A percentile compares a stretch with the other conserved stretches of the same genome.
phyloP scores from a whole-genome alignment of 2,888 invertebrate genomes.

The Mesorhabditis belari region DNA sequence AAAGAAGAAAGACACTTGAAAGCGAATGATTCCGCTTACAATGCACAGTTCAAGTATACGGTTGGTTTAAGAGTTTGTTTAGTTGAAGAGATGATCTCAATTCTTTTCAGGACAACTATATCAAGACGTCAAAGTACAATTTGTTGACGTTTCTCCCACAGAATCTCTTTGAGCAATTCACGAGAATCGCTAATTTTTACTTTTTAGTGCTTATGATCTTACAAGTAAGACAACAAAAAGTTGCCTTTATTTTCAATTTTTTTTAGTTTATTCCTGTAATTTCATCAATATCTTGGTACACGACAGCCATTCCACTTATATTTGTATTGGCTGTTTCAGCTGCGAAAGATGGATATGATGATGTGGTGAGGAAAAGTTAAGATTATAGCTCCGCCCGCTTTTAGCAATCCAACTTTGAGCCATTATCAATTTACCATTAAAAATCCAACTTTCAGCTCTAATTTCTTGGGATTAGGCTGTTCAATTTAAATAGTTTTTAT shows the following conservation, averaged over 20 bases:
- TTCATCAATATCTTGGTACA: slow-evolving; percentile 89
- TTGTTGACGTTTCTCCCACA: slow-evolving; percentile 92
- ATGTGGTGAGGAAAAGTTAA: slow-evolving; percentile 66
- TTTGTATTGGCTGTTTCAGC: slow-evolving; percentile 89
- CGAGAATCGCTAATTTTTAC: slow-evolving; percentile 96
- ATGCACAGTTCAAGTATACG: slow-evolving; percentile 93
- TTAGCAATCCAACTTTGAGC: no score
- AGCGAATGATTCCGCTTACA: slow-evolving; percentile 91
- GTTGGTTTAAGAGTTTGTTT: slow-evolving; percentile 60
- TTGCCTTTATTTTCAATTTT: neutral
- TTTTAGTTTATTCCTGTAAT: slow-evolving; percentile 81
- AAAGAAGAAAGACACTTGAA: slow-evolving; percentile 60
- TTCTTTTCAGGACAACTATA: slow-evolving; percentile 92
- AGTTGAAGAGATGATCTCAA: no score
- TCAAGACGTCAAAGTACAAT: slow-evolving; percentile 97
- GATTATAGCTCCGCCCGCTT: no score
- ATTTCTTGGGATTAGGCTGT: no score
- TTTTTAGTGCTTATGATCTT: slow-evolving; percentile 93
- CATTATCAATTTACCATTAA: no score
- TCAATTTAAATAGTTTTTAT: no score
- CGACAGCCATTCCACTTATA: slow-evolving; percentile 89
- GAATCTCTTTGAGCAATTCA: slow-evolving; percentile 98
- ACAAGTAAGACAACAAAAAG: slow-evolving; percentile 62
- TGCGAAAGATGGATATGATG: slow-evolving; percentile 95
- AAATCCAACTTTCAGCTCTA: no score